Base-by-base conservation (phyloP, 2,888 invertebrate genomes). In the Plutella xylostella region DNA sequence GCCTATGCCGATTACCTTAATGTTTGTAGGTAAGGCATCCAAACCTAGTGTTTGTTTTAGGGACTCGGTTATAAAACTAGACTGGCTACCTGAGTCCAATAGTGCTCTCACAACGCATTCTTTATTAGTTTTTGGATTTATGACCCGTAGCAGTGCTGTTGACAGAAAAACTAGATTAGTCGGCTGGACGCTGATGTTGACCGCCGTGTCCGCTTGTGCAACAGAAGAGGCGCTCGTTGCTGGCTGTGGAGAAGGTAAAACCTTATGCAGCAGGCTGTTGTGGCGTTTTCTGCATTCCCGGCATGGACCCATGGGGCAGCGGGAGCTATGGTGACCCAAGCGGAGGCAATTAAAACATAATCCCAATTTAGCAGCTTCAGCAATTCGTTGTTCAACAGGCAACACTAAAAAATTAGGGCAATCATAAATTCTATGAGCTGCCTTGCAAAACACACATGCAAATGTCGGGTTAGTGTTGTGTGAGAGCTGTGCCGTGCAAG, bases 21-120 rank as follows among this genome's bases (percentile, higher is more conserved):
- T 18, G 17, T 18, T 35, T 5, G 35, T 35, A 18, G 9, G 17
- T 9, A 11, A 2, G 6, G 35, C 17, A 5, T 35, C 18, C 18
- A 35, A 35, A 4, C 9, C 5, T 35, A 35, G 17, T 35, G 17
- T 35, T 9, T 35, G 1, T 35, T 35, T 35, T 35, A 35, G 35
- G 5, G 35, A 35, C 17, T 17, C 35, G 9, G 35, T 35, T 18
- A 35, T 35, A 17, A 18, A 35, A 35, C 9, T 35, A 14, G 49
- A 48, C 17, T 51, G 48, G 25, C 51, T 49, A 6, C 48, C 47
- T 11, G 47, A 47, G 33, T 49, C 49, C 3, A 53, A 40, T n/a
- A 53, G 21, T n/a, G 45, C 47, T 3, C 48, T 31, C 12, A 50
- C 42, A 7, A 17, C 34, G 28, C 30, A 40, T 11, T 14, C 12